A percentile compares a stretch with the other conserved stretches of the same genome.
These are phyloP conservation scores for Rhagophthalmus giganteus DNA, from an alignment of 2,888 invertebrate species.

Conservation along the genomic window DNA sequence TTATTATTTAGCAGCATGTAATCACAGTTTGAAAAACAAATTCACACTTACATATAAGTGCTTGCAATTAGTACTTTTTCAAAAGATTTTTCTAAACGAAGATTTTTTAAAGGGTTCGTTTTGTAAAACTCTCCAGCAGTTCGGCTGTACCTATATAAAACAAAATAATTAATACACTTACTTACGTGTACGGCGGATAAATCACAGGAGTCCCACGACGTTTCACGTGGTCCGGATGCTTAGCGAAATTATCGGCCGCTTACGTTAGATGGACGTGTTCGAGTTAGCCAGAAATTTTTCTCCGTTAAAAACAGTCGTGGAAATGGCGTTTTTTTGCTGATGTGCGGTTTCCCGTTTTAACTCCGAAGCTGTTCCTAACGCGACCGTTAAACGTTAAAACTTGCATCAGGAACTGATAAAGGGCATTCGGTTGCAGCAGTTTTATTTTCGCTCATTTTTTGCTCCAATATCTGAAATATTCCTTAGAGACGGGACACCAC, in stretches of 20 bases:
- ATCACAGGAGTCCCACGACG: not conserved
- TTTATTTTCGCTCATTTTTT: constrained; percentile 15
- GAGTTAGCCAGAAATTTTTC: not conserved
- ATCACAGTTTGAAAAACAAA: not conserved
- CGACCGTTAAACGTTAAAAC: constrained; percentile 17
- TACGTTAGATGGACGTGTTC: not conserved
- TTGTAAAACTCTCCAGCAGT: too few species aligned
- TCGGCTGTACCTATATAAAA: too few species aligned
- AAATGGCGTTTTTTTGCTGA: not conserved
- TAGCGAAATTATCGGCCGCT: not conserved
- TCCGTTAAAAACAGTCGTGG: not conserved
- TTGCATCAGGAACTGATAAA: constrained; percentile 16
- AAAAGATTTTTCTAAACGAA: too few species aligned
- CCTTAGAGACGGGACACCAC: constrained; percentile 19
- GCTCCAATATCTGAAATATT: constrained; percentile 16
- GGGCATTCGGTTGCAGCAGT: constrained; percentile 15
- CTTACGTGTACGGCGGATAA: not conserved
- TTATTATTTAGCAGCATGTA: not conserved
- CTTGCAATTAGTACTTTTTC: too few species aligned
- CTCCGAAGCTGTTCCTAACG: constrained; percentile 9
- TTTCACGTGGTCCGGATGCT: not conserved
- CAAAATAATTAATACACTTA: not conserved
- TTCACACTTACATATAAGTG: too few species aligned
- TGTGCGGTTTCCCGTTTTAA: constrained; percentile 4
- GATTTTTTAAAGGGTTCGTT: too few species aligned